Percentiles rank a stretch among this genome's conserved stretches.
These are phyloP conservation scores for Drosophila tropicalis DNA, from an alignment of 1,140 invertebrate species.

Conservation along the genomic window DNA sequence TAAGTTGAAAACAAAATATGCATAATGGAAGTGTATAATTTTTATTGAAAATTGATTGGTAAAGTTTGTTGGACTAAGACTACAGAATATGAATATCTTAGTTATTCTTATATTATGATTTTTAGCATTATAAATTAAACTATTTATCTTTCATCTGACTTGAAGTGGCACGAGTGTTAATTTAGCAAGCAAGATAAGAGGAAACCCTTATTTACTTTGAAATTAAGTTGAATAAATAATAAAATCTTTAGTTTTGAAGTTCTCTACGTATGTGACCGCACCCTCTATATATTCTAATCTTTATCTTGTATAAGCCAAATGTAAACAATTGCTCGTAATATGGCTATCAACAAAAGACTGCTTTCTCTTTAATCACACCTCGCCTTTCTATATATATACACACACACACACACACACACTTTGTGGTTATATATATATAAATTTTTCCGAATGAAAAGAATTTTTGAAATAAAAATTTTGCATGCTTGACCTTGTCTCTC, in stretches of 20 bases:
- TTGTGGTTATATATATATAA: neutral
- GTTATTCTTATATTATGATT: no score
- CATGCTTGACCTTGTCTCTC: constrained; percentile 40
- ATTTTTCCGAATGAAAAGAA: constrained; percentile 11
- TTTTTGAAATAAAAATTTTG: constrained; percentile 33
- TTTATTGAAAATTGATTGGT: no score
- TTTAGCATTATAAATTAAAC: no score
- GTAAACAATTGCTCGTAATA: neutral
- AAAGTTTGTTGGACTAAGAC: no score
- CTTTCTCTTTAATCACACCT: neutral
- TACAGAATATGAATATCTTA: no score
- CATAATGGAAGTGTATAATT: no score
- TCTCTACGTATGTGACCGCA: neutral
- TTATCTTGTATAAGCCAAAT: neutral
- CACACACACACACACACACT: neutral
- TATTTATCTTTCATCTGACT: no score
- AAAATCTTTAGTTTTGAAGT: neutral
- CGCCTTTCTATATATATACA: constrained; percentile 10
- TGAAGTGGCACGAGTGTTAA: no score
- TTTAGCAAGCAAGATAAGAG: no score
- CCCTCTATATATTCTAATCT: neutral
- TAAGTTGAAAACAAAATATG: no score
- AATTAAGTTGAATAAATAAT: no score
- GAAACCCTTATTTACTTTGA: no score
- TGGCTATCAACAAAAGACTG: neutral